Conservation (phyloP, 2,888 invertebrate species). For the Aphidius colemani region DNA sequence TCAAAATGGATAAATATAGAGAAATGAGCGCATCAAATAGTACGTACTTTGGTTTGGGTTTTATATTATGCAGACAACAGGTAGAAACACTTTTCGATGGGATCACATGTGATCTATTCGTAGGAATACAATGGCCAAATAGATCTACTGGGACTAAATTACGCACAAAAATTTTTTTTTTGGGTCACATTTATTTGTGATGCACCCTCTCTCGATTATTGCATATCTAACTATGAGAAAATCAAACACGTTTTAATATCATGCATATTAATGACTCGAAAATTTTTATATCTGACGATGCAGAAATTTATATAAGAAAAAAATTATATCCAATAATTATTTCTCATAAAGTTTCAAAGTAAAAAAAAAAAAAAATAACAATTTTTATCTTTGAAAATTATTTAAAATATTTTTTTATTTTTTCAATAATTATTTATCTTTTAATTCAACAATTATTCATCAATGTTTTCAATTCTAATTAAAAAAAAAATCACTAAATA, state of each 20-base stretch:
- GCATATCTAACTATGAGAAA: constrained; percentile 27
- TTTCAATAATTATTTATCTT: too few relatives aligned
- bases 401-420: too few relatives aligned
- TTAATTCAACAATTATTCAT: too few relatives aligned
- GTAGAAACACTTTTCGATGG: constrained; percentile 26
- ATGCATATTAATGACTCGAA: too few relatives aligned
- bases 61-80: constrained; percentile 16
- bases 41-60: not conserved
- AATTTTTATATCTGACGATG: not conserved
- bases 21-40: too few relatives aligned
- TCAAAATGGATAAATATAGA: too few relatives aligned
- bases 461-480: too few relatives aligned
- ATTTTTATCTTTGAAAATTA: too few relatives aligned
- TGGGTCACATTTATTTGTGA: constrained; percentile 25
- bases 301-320: not conserved
- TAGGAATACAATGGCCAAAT: not conserved
- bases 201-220: constrained; percentile 12
- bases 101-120: constrained; percentile 17
- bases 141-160: constrained; percentile 3
- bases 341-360: too few relatives aligned
- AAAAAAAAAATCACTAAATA: too few relatives aligned
- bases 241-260: constrained; percentile 21
- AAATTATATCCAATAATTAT: not conserved
- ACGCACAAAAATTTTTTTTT: not conserved
- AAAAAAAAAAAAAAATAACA: too few relatives aligned